Evolutionary conservation across 2,888 invertebrate species (phyloP).

Genomic region (Xanthorhoe spadicearia): DNA sequence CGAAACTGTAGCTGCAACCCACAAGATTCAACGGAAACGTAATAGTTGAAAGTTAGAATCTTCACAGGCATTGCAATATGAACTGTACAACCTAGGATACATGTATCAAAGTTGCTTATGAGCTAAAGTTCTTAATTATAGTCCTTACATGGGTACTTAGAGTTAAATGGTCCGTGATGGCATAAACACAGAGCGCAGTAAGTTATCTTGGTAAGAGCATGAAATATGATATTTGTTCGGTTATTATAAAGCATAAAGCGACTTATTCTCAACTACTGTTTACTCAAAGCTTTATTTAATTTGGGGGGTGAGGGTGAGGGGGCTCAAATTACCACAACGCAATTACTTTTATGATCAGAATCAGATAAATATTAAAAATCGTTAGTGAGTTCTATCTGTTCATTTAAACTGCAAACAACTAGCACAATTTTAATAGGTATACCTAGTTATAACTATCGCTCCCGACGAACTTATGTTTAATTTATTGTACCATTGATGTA

Average conservation of each 20-base stretch:
- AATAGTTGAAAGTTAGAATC: conserved; percentile 47
- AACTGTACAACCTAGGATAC: conserved; percentile 32
- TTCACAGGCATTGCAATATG: conserved; percentile 30
- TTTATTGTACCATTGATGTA: no score
- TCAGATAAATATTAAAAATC: no score
- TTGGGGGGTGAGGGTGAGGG: no score
- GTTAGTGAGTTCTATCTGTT: no score
- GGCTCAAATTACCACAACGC: no score
- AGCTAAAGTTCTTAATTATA: conserved; percentile 48
- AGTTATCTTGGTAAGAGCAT: conserved; percentile 38
- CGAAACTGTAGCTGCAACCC: conserved; percentile 50
- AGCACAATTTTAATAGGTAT: no score
- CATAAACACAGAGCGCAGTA: conserved; percentile 43
- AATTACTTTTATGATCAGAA: no score
- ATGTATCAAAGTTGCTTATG: conserved; percentile 29
- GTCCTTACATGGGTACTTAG: conserved; percentile 50
- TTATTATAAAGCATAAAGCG: conserved; percentile 2
- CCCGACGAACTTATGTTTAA: conserved; percentile 1
- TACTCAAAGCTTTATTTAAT: no score
- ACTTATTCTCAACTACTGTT: no score
- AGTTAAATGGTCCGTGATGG: conserved; percentile 50
- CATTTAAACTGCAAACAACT: no score
- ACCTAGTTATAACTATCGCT: no score
- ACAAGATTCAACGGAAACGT: conserved; percentile 44
- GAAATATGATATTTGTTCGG: conserved; percentile 41